Base-by-base conservation (phyloP, 2,797 vertebrate genomes). In the Periophthalmus magnuspinnatus region DNA sequence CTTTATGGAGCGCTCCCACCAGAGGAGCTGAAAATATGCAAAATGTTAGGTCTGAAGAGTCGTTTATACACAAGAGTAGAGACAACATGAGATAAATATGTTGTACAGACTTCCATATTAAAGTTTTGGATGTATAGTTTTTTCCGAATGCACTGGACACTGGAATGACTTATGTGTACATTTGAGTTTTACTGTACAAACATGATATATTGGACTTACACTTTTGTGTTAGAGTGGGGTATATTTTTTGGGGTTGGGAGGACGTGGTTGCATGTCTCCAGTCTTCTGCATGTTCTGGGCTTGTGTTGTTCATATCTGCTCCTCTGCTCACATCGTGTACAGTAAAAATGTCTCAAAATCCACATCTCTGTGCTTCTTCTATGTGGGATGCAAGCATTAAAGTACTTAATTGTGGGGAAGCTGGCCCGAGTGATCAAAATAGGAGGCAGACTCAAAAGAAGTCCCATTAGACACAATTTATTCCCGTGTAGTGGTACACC, bases 201-300 rank as follows among this genome's bases (percentile, higher is more conserved):
- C 83, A 84, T 86, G 73, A 86, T 85, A 86, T 85, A 88, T 82
- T 82, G 85, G 75, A 65, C 75, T 81, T 85, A 69, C 83, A 75
- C 79, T 81, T 85, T 84, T 84, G 84, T 85, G 84, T 85, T 88
- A 82, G 19, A 54, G 0, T 54, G 21, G 24, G 55, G 21, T 11
- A 55, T 56, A 21, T 56, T 57, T n/a, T 57, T 28, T 11, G 24
- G 55, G 2, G 21, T 28, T 8, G 13, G 24, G 55, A 32, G 24
- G 24, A 57, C 5, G 21, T 24, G 21, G 11, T 14, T 41, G 59
- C 59, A 41, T 41, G 59, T 61, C 28, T 17, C 28, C 28, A 60
- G 28, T 36, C 28, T 60, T 61, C 3, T 61, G 59, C 59, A 61
- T 41, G 57, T 33, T 57, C 22, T 16, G 28, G 58, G 28, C 17